These are phyloP conservation scores for Bradynema listronoti DNA, from an alignment of 1,140 invertebrate species.

Conservation along the genomic window DNA sequence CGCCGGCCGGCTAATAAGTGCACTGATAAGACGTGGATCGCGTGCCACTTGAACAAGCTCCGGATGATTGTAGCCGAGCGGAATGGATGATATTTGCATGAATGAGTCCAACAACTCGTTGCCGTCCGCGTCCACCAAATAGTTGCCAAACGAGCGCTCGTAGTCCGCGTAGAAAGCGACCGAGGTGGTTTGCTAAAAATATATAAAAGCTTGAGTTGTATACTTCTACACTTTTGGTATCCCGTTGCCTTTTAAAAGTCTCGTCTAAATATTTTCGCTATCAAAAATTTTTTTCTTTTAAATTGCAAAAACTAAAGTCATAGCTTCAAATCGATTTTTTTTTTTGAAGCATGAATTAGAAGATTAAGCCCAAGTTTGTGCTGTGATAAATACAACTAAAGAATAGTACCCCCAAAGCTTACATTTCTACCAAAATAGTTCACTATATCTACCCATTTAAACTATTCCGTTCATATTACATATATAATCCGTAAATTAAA, in stretches of 20 bases:
- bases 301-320: no score
- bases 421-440: no score
- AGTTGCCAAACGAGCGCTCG: constrained; percentile 85
- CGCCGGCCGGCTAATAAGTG: constrained; percentile 52
- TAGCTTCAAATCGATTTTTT: no score
- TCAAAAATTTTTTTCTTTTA: no score
- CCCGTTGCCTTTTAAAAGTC: background rate
- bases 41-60: constrained; percentile 71
- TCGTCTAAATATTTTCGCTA: no score
- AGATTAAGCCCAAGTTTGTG: no score
- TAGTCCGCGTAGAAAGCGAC: constrained; percentile 91
- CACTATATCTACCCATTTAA: no score
- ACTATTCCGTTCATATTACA: no score
- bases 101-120: constrained; percentile 64
- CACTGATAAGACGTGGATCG: constrained; percentile 67
- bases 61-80: constrained; percentile 92
- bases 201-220: constrained; percentile 16
- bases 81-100: constrained; percentile 78
- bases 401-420: no score
- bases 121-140: constrained; percentile 89
- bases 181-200: constrained; percentile 51
- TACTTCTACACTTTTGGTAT: background rate
- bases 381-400: no score
- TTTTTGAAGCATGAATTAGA: no score
- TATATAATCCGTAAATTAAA: constrained; percentile 38